Percentiles rank a stretch among this genome's conserved stretches.
phyloP scores from a whole-genome alignment of 2,797 vertebrate genomes.

The Petrocephalus schoutedeni region DNA sequence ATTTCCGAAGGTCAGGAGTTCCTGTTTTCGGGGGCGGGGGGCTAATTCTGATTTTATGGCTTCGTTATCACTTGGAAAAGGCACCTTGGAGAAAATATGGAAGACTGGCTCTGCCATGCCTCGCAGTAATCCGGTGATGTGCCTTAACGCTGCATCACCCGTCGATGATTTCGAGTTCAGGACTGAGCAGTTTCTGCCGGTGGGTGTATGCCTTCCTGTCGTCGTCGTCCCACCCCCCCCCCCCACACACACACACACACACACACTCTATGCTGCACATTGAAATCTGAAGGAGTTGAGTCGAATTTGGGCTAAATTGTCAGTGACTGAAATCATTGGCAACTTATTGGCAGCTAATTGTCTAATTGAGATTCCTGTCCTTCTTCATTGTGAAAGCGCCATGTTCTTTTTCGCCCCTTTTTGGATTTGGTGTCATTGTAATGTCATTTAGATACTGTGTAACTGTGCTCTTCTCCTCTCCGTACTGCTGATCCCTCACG shows the following conservation, averaged over 20 bases:
- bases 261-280: neutral
- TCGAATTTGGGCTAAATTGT: neutral
- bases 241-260: neutral
- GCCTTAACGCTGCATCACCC: constrained; percentile 75
- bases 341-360: no score
- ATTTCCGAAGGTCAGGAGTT: neutral
- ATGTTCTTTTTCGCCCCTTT: neutral
- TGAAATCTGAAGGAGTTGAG: neutral
- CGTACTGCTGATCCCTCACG: neutral
- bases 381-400: neutral
- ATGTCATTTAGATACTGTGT: neutral
- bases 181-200: constrained; percentile 91
- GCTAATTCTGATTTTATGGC: neutral
- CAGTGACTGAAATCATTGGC: neutral
- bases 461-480: neutral
- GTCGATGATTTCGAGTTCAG: constrained; percentile 97
- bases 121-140: neutral
- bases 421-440: neutral
- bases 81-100: neutral
- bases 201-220: constrained; percentile 55
- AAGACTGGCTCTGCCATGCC: neutral
- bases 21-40: neutral
- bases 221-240: no score
- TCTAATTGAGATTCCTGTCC: neutral
- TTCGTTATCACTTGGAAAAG: neutral